A percentile compares a stretch with the other conserved stretches of the same genome.
These are phyloP conservation scores for Microcebus griseorufus DNA, from an alignment of 2,113 vertebrate species.

Conservation along the genomic window DNA sequence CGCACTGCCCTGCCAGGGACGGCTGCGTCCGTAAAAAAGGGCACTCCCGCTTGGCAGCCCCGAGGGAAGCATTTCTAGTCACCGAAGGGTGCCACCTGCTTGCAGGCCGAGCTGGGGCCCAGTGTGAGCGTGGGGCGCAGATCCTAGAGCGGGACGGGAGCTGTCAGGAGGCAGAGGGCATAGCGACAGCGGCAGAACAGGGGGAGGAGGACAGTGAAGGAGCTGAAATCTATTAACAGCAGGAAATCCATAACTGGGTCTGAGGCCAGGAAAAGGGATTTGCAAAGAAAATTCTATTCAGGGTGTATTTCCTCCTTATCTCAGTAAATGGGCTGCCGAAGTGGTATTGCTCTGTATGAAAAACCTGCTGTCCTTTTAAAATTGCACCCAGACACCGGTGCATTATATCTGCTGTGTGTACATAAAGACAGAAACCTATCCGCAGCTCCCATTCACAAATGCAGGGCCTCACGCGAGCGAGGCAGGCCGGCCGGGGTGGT, in stretches of 20 bases:
- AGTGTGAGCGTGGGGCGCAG: background rate
- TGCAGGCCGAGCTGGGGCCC: background rate
- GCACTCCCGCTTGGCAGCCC: background rate
- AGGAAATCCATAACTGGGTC: slow-evolving; percentile 61
- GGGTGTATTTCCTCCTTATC: slow-evolving; percentile 34
- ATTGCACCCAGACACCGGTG: background rate
- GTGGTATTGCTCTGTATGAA: background rate
- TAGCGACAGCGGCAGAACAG: no score
- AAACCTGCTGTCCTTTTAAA: slow-evolving; percentile 45
- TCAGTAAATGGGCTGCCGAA: background rate
- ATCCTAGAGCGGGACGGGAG: background rate
- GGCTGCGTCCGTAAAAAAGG: background rate
- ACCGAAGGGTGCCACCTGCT: background rate
- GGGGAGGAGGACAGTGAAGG: background rate
- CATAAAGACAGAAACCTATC: background rate
- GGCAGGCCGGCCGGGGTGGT: background rate
- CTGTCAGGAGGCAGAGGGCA: background rate
- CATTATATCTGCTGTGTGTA: background rate
- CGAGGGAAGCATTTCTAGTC: background rate
- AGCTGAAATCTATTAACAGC: slow-evolving; percentile 39
- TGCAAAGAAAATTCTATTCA: slow-evolving; percentile 63
- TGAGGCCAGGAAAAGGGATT: slow-evolving; percentile 58
- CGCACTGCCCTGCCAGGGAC: background rate
- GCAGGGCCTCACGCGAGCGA: background rate
- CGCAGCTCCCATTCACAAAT: background rate